phyloP scores from a whole-genome alignment of 2,113 vertebrate genomes.

The Festucalex cinctus region DNA sequence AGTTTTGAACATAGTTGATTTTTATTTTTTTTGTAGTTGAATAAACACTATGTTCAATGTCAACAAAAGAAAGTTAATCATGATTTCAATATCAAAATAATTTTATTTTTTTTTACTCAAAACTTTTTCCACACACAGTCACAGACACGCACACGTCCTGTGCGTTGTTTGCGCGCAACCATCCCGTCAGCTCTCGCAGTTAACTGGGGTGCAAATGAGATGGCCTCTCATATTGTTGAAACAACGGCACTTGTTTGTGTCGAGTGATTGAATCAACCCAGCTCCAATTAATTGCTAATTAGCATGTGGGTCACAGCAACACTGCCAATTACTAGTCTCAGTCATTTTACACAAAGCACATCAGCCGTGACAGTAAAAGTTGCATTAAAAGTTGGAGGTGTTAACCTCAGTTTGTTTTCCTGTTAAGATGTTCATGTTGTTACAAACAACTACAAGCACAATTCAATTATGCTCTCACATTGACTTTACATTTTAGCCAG shows the following conservation, averaged over 20 bases:
- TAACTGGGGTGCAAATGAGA: conserved; percentile 11
- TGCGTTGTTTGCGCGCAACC: not conserved
- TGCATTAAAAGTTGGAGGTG: not conserved
- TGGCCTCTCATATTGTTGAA: conserved; percentile 33
- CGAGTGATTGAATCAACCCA: conserved; percentile 29
- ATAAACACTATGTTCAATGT: too few relatives aligned
- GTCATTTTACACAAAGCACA: conserved; percentile 26
- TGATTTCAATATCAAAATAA: too few relatives aligned
- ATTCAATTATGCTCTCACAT: not conserved
- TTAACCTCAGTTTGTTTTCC: not conserved
- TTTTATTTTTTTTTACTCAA: too few relatives aligned
- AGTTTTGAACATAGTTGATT: too few relatives aligned
- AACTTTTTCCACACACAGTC: too few relatives aligned
- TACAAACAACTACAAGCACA: not conserved
- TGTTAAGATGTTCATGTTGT: not conserved
- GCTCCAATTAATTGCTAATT: conserved; percentile 57
- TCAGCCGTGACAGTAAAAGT: conserved; percentile 1
- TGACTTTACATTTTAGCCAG: not conserved
- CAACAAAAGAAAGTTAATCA: too few relatives aligned
- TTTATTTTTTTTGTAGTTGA: too few relatives aligned
- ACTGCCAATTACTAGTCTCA: conserved; percentile 45
- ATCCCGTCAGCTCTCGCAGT: conserved; percentile 1
- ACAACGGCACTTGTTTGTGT: conserved; percentile 37
- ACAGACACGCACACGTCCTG: not conserved
- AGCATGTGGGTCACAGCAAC: conserved; percentile 39